Conservation (phyloP, 2,113 vertebrate species). For the Tyrannus savana region DNA sequence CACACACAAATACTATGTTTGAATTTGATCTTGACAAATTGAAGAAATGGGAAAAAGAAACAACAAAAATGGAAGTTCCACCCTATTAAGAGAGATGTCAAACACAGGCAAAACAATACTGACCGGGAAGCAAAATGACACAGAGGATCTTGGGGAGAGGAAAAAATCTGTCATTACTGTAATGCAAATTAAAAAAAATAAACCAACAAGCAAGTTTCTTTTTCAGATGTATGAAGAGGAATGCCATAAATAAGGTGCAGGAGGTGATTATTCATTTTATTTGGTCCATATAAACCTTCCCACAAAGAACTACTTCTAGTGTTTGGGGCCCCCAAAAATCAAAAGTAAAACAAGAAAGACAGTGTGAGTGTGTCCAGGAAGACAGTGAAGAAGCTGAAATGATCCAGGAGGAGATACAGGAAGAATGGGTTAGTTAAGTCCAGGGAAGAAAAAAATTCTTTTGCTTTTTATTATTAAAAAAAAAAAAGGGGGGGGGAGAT, state of each 20-base stretch:
- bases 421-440: neutral
- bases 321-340: neutral
- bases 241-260: neutral
- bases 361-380: neutral
- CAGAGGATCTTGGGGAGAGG: neutral
- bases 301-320: neutral
- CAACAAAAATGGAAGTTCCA: neutral
- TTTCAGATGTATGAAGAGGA: neutral
- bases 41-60: neutral
- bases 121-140: neutral
- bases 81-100: neutral
- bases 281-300: neutral
- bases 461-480: neutral
- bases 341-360: neutral
- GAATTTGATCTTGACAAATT: neutral
- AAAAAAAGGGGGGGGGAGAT: fast-evolving
- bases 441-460: neutral
- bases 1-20: neutral
- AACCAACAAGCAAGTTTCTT: neutral
- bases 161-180: neutral
- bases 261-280: neutral
- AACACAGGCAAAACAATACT: neutral
- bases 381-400: neutral
- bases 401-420: neutral
- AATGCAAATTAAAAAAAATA: neutral